phyloP scores from a whole-genome alignment of 2,113 vertebrate genomes.

The Brachypteracias leptosomus region DNA sequence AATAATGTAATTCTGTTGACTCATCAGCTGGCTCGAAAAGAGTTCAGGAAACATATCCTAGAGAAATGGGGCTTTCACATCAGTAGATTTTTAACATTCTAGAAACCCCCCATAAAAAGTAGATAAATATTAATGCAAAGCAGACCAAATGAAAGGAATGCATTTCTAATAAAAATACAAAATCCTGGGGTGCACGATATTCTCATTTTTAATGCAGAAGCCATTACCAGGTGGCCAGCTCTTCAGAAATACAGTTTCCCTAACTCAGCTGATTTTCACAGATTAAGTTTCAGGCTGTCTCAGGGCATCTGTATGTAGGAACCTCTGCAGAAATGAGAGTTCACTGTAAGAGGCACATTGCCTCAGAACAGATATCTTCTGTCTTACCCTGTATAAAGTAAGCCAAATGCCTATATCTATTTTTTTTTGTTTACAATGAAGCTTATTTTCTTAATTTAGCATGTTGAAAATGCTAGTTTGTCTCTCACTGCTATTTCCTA shows the following conservation, averaged over 20 bases:
- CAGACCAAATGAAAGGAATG: background rate
- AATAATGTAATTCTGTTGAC: background rate
- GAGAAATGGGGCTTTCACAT: background rate
- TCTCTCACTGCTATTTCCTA: background rate
- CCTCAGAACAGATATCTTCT: background rate
- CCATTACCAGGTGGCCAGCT: conserved; percentile 33
- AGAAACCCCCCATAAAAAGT: background rate
- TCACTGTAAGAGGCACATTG: background rate
- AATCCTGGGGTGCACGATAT: background rate
- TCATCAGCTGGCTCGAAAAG: background rate
- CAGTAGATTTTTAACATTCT: background rate
- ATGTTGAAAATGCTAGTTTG: background rate
- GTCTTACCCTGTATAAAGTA: background rate
- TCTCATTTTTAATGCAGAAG: background rate
- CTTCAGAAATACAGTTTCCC: conserved; percentile 33
- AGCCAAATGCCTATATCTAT: background rate
- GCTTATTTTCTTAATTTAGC: background rate
- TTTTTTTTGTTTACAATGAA: background rate
- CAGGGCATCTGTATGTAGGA: background rate
- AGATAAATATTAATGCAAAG: background rate
- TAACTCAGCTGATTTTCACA: conserved; percentile 44
- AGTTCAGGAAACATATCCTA: background rate
- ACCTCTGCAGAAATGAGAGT: conserved; percentile 1
- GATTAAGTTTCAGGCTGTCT: conserved; percentile 47
- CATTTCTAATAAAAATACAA: background rate